These are phyloP conservation scores for Melikaiella ostensackeni DNA, from an alignment of 2,888 invertebrate species.

Conservation along the genomic window DNA sequence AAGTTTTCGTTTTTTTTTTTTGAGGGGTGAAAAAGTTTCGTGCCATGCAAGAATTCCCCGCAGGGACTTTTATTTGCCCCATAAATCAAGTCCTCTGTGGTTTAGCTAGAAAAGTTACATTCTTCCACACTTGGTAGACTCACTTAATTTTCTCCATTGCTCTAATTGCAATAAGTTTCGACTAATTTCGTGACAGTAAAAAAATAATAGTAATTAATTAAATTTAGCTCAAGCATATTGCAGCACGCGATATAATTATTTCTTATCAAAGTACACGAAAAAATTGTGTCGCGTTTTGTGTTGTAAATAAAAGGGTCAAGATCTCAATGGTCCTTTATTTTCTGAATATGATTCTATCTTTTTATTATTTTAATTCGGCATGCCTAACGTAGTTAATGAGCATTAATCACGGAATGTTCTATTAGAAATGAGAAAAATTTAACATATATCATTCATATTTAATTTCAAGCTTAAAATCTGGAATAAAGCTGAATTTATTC, in stretches of 20 bases:
- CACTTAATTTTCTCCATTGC: constrained; percentile 14
- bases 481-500: too few species aligned
- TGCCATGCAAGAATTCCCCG: constrained; percentile 10
- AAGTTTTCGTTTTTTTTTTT: neutral
- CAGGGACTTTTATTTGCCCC: neutral
- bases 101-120: constrained; percentile 14
- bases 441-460: too few species aligned
- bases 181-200: neutral
- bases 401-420: too few species aligned
- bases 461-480: too few species aligned
- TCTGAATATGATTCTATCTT: too few species aligned
- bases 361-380: too few species aligned
- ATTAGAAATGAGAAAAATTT: too few species aligned
- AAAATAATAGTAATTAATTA: too few species aligned
- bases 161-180: constrained; percentile 28
- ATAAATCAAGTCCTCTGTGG: constrained; percentile 26
- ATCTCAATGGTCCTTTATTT: too few species aligned
- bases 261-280: neutral
- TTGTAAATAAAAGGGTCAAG: too few species aligned
- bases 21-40: neutral
- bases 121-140: neutral
- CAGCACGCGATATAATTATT: neutral
- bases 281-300: too few species aligned
- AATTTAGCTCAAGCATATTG: neutral
- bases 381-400: too few species aligned